These are phyloP conservation scores for Conger conger DNA, from an alignment of 2,113 vertebrate genomes.

Conservation along the genomic window DNA sequence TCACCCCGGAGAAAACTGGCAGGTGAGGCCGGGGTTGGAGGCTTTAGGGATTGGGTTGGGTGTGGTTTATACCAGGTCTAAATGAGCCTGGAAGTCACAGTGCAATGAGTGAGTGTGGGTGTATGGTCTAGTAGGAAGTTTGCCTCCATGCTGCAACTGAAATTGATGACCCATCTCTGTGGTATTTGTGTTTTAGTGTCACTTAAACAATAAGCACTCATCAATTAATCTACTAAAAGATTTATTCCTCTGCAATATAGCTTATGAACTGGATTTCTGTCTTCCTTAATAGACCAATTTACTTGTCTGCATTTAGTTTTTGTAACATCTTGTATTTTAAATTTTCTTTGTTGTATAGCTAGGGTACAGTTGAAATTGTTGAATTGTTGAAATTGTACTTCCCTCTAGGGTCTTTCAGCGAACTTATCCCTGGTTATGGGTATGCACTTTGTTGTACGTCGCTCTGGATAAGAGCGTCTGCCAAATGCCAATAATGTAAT, in stretches of 20 bases:
- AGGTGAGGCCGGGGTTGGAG: constrained; percentile 72
- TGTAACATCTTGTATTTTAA: background rate
- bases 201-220: background rate
- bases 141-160: no score
- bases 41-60: background rate
- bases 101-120: background rate
- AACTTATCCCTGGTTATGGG: no score
- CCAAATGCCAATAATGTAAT: no score
- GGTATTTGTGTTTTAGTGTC: background rate
- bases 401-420: no score
- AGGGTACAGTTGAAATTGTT: no score
- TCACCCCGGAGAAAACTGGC: constrained; percentile 84
- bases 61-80: background rate
- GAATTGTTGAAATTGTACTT: no score
- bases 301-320: background rate
- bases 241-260: background rate
- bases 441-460: no score
- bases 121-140: background rate
- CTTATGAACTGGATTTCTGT: background rate
- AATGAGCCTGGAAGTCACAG: background rate
- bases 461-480: no score
- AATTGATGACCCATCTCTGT: background rate
- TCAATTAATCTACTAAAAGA: no score
- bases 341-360: background rate
- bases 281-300: background rate